Base-by-base conservation (phyloP, 2,888 invertebrate genomes). In the Cacoxenus indagator region DNA sequence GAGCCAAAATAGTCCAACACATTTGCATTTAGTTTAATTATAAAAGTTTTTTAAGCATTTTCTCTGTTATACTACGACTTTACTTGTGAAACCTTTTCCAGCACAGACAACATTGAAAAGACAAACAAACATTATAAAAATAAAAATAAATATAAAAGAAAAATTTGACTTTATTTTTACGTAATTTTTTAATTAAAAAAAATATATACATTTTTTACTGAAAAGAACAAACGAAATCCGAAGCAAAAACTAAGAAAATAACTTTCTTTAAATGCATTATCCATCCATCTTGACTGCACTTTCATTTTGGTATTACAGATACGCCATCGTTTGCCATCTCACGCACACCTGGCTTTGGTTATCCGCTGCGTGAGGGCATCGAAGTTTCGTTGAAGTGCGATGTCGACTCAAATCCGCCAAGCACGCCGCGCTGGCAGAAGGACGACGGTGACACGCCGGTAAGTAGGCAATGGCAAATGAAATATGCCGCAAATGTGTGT, bases 311-410 rank as follows among this genome's bases (percentile, higher is more conserved):
- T 78, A 74, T 90, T 90, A 68, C 91, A 96, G 96, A 96, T 89
- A 94, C 95, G 65, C 96, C 96, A 64, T 95, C 96, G 74, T 97
- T 97, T 89, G 95, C 95, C 85, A 96, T 96, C 88, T 96, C 95
- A 73, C 92, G 96, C 77, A 93, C 95, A 89, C 96, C 96, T n/a
- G 96, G 95, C 64, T 97, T 96, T 88, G 96, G 96, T 65, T 93
- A 95, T 87, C 94, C 96, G 29, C 91, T 97, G 77, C 90, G 93
- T 72, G 96, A 96, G 87, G 96, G 96, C 71, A 95, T 95, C 86
- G 92, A 95, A 73, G 95, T 97, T 73, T 95, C 95, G 68, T 89
- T 97, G 78, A 94, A 95, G 87, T 97, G 97, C 84, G 95, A 96
- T 88, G 96, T 97, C 73, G 96, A 97, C 89, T 95, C 97, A 81